Conservation (phyloP, 2,888 invertebrate species). For the Stramonita haemastoma region DNA sequence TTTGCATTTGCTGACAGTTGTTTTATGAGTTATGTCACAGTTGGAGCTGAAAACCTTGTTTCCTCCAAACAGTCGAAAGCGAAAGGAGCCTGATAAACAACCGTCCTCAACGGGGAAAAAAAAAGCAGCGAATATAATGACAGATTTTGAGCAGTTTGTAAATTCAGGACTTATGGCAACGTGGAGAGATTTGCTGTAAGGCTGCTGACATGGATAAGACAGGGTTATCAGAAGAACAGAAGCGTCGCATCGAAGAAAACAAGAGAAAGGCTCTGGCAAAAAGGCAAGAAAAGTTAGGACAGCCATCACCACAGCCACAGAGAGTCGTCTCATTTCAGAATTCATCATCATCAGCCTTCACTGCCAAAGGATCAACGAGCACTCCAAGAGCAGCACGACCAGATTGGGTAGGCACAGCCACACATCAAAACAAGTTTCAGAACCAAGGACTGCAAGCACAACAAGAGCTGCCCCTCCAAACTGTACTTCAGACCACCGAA, state of each 20-base stretch:
- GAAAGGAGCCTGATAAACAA: neutral
- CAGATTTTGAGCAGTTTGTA: too few relatives aligned
- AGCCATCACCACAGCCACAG: conserved; percentile 48
- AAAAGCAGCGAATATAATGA: neutral
- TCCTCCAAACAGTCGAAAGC: neutral
- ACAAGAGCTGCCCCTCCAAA: neutral
- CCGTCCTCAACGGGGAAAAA: neutral
- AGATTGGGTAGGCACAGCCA: neutral
- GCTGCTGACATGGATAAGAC: conserved; percentile 17
- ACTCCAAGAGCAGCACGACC: neutral
- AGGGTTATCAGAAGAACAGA: conserved; percentile 77
- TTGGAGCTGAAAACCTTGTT: too few relatives aligned
- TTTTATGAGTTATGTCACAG: too few relatives aligned
- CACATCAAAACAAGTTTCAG: neutral
- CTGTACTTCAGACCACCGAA: neutral
- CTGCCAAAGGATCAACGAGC: neutral
- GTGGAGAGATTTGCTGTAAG: too few relatives aligned
- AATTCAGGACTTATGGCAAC: neutral
- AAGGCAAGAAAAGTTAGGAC: conserved; percentile 56
- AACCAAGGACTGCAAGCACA: neutral
- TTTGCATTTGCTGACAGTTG: too few relatives aligned
- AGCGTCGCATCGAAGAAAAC: conserved; percentile 78
- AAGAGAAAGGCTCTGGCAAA: conserved; percentile 77
- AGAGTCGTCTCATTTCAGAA: neutral
- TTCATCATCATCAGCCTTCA: neutral